Base-by-base conservation (phyloP, 2,888 invertebrate genomes). In the Agrotis clavis region DNA sequence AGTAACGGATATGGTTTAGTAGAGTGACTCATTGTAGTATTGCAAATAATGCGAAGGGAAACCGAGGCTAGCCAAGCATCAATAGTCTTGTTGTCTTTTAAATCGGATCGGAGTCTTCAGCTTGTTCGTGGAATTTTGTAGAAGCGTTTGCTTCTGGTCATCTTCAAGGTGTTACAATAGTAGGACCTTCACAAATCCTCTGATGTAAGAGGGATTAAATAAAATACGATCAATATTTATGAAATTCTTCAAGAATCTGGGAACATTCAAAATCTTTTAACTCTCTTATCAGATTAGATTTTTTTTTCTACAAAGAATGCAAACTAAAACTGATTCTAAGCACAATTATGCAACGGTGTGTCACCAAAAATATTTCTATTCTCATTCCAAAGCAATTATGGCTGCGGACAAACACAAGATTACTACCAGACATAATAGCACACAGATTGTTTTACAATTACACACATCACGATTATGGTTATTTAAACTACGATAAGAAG, bases 361-460 rank as follows among this genome's bases (percentile, higher is more conserved):
- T 81, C 81, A 77, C 76, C 81, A 71, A 81, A 76, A 64, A 62
- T 68, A 1, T 82, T 48, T 57, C 54, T 74, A 81, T 76, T 63
- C 71, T 54, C 67, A 71, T 75, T 65, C 47, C 64, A 60, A 81
- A 70, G 75, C 64, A 77, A 84, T 84, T 71, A 81, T 51, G 25
- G n/a, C 14, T 35, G 56, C 67, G 60, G 80, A 74, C 80, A 62
- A 69, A 74, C 67, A 68, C 47, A 60, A 84, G 81, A 86, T 80
- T 84, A 80, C 59, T 79, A 71, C 71, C 62, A 50, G 66, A 74
- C 75, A 74, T 86, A 83, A 87, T 85, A 74, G 71, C 76, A 69
- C 51, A 66, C 79, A 82, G 82, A 85, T 80, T 82, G 85, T 84
- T 84, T 84, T 74, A 84, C 82, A 86, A 87, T 87, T 81, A 85